A percentile compares a stretch with the other conserved stretches of the same genome.
These are phyloP conservation scores for Euwallacea similis DNA, from an alignment of 1,140 invertebrate genomes.

Conservation along the genomic window DNA sequence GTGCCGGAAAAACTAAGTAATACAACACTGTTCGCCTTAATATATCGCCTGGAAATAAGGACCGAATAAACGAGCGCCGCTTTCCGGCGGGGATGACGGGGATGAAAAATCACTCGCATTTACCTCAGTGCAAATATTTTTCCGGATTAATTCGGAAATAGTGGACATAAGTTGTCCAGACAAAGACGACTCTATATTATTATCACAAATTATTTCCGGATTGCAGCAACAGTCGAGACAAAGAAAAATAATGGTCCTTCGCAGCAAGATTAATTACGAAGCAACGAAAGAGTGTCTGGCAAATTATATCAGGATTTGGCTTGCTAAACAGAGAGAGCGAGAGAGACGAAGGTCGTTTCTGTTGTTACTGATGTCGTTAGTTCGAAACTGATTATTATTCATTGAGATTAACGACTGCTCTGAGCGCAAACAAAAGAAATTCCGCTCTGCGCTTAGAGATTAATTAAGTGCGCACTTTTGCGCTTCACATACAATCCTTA, in stretches of 20 bases:
- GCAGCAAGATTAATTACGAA: conserved; percentile 1
- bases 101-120: background rate
- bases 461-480: too few species aligned
- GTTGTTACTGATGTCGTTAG: background rate
- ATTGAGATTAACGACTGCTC: background rate
- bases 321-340: background rate
- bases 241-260: too few species aligned
- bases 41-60: too few species aligned
- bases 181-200: background rate
- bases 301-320: background rate
- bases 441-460: too few species aligned
- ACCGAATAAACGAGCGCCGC: background rate
- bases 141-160: conserved; percentile 1
- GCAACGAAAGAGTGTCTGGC: background rate
- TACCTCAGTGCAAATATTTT: background rate
- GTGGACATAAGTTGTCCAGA: background rate
- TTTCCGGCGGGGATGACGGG: background rate
- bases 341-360: too few species aligned
- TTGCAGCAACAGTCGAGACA: too few species aligned
- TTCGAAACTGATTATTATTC: conserved; percentile 2
- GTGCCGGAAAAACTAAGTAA: too few species aligned
- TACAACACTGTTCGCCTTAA: too few species aligned
- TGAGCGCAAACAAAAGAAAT: too few species aligned
- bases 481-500: background rate
- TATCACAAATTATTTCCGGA: too few species aligned